Evolutionary conservation across 2,888 invertebrate genomes (phyloP).

Genomic region (Xylophagus ater): DNA sequence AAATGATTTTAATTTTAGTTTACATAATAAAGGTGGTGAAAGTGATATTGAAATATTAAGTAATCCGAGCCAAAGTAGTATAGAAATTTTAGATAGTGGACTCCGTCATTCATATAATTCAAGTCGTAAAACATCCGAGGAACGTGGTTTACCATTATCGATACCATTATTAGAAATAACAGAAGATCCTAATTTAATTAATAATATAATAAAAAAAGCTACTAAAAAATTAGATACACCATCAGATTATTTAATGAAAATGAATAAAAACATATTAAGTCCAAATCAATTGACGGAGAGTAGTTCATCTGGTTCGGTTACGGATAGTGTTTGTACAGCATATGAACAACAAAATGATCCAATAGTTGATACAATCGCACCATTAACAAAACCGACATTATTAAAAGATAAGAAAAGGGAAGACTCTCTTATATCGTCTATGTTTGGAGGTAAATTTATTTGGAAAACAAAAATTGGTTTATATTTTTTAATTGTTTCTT

Average conservation of each 20-base stretch:
- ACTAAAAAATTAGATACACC: not conserved
- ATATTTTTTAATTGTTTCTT: not conserved
- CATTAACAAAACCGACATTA: not conserved
- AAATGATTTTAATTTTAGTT: constrained; percentile 14
- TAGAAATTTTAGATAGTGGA: constrained; percentile 48
- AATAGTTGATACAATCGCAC: not conserved
- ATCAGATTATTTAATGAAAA: not conserved
- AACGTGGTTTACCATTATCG: constrained; percentile 38
- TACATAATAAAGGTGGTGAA: constrained; percentile 40
- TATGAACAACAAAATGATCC: constrained; percentile 41
- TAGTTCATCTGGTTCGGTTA: constrained; percentile 51
- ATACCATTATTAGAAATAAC: constrained; percentile 41
- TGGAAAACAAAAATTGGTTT: not conserved
- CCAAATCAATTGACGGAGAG: constrained; percentile 44
- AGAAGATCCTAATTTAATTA: constrained; percentile 32
- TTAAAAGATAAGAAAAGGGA: constrained; percentile 20
- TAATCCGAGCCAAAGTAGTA: constrained; percentile 60
- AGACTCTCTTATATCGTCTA: constrained; percentile 28
- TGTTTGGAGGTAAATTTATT: constrained; percentile 40
- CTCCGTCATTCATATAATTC: constrained; percentile 21
- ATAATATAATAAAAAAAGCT: not conserved
- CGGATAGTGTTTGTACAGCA: constrained; percentile 49
- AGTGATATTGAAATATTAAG: constrained; percentile 61
- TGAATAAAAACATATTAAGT: constrained; percentile 2
- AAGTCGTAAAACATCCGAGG: constrained; percentile 40